Evolutionary conservation across 2,888 invertebrate species (phyloP).

Genomic region (Allolobophora icterica): DNA sequence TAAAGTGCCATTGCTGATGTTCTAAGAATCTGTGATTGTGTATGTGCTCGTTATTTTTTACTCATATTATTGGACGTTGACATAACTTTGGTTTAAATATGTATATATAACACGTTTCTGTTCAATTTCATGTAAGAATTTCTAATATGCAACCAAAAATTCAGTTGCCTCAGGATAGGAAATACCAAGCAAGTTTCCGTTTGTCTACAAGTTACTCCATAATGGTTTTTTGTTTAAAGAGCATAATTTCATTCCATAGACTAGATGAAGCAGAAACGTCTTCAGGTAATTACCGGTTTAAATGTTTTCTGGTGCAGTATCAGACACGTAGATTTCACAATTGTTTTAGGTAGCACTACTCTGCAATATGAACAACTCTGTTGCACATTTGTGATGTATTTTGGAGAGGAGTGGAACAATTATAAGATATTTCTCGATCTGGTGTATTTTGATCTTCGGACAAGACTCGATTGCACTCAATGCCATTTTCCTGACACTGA

Average conservation of each 20-base stretch:
- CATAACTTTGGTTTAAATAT: not conserved
- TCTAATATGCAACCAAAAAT: not conserved
- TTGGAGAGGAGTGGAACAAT: not conserved
- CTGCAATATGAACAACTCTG: not conserved
- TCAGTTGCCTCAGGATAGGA: not conserved
- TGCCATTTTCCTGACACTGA: not conserved
- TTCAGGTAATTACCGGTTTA: not conserved
- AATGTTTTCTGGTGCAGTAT: not conserved
- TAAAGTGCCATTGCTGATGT: conserved; percentile 11
- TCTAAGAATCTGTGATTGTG: not conserved
- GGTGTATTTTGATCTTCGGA: not conserved
- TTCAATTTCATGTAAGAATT: not conserved
- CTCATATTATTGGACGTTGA: not conserved
- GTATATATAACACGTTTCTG: not conserved
- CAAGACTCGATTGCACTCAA: too few species aligned
- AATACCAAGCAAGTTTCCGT: not conserved
- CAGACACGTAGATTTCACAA: not conserved
- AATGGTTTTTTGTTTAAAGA: not conserved
- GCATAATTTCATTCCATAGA: conserved; percentile 6
- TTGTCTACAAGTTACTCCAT: not conserved
- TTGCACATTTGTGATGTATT: conserved; percentile 11
- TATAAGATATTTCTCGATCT: conserved; percentile 6
- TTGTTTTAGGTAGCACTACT: too few species aligned
- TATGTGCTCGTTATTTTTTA: not conserved
- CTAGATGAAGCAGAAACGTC: not conserved